A percentile compares a stretch with the other conserved stretches of the same genome.
phyloP scores from a whole-genome alignment of 2,113 vertebrate genomes.

The Oplegnathus fasciatus region DNA sequence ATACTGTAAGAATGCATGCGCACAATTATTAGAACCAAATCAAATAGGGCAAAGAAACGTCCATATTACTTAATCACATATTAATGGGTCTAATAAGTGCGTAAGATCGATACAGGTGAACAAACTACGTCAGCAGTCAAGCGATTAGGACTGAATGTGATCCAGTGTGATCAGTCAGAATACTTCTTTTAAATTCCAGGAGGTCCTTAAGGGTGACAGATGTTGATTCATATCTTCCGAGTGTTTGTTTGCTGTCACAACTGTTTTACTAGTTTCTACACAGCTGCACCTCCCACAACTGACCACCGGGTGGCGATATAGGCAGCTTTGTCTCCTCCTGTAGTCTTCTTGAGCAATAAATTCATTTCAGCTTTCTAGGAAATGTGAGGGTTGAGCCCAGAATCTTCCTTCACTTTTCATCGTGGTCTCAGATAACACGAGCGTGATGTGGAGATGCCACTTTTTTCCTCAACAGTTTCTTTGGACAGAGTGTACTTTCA shows the following conservation, averaged over 20 bases:
- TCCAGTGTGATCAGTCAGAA: constrained; percentile 12
- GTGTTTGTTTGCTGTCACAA: background rate
- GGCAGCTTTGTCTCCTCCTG: background rate
- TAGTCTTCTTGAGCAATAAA: background rate
- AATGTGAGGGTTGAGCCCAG: constrained; percentile 27
- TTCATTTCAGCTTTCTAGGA: constrained; percentile 51
- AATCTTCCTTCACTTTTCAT: constrained; percentile 10
- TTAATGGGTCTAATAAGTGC: background rate
- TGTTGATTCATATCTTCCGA: background rate
- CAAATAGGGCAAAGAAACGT: no score
- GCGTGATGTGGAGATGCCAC: background rate
- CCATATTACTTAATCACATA: constrained; percentile 3
- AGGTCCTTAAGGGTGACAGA: background rate
- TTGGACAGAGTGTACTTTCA: constrained; percentile 27
- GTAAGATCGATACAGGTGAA: background rate
- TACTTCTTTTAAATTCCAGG: constrained; percentile 24
- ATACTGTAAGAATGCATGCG: background rate
- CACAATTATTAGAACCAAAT: background rate
- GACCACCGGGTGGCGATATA: constrained; percentile 63
- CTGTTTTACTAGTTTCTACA: background rate
- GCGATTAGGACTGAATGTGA: background rate
- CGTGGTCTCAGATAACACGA: constrained; percentile 32
- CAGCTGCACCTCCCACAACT: constrained; percentile 11
- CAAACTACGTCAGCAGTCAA: background rate
- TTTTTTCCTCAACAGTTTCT: constrained; percentile 18